Conservation (phyloP, 2,113 vertebrate species). For the Scartelaos histophorus region DNA sequence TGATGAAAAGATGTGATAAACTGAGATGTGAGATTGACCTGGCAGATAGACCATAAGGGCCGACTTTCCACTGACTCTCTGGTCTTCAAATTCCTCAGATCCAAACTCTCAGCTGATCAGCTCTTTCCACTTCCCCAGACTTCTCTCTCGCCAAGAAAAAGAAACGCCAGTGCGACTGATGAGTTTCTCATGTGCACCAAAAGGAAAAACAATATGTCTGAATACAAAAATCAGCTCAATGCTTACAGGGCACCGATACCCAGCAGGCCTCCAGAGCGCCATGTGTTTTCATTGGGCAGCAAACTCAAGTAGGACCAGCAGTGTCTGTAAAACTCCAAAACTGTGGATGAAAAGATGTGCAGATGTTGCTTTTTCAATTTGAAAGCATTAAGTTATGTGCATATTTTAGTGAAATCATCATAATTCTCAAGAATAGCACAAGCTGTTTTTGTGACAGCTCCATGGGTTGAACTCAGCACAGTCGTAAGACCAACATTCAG, state of each 20-base stretch:
- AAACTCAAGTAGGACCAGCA: conserved; percentile 22
- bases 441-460: conserved; percentile 4
- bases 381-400: background rate
- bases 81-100: conserved; percentile 39
- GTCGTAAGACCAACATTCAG: conserved; percentile 17
- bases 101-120: conserved; percentile 23
- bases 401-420: background rate
- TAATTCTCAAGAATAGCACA: background rate
- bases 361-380: conserved; percentile 19
- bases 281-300: conserved; percentile 42
- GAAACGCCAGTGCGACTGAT: conserved; percentile 43
- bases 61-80: conserved; percentile 52
- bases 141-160: conserved; percentile 35
- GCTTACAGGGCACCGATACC: conserved; percentile 19
- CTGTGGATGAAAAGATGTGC: conserved; percentile 27
- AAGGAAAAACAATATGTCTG: conserved; percentile 45
- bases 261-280: conserved; percentile 16
- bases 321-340: conserved; percentile 36
- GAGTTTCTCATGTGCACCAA: conserved; percentile 50
- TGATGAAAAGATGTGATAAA: background rate
- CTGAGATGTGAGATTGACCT: conserved; percentile 7
- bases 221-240: conserved; percentile 22
- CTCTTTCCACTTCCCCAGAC: conserved; percentile 17
- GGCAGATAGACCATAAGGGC: conserved; percentile 33
- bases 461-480: conserved; percentile 18